Evolutionary conservation across 2,797 vertebrate species (phyloP).

Genomic region (Liasis olivaceus): DNA sequence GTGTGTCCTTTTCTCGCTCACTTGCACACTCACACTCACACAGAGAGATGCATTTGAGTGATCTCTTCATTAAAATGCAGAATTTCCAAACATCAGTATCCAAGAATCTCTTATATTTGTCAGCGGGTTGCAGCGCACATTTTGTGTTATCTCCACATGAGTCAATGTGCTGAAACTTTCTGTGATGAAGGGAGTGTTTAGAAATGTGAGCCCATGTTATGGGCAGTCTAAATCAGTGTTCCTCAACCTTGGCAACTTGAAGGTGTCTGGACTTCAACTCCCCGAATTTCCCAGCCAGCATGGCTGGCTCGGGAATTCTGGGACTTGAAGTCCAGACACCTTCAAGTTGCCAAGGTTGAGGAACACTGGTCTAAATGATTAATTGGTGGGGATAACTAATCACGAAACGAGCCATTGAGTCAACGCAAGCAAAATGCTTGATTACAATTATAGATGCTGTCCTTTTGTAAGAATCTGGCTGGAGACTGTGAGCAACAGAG

Average conservation of each 20-base stretch:
- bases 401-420: neutral
- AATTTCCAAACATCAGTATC: slow-evolving; percentile 29
- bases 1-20: neutral
- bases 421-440: neutral
- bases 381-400: too few relatives aligned
- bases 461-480: too few relatives aligned
- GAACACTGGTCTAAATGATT: too few relatives aligned
- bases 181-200: neutral
- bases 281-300: too few relatives aligned
- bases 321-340: too few relatives aligned
- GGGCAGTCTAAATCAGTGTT: neutral
- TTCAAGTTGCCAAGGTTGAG: too few relatives aligned
- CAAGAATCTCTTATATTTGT: slow-evolving; percentile 22
- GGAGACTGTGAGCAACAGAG: too few relatives aligned
- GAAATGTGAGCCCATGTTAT: neutral
- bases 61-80: slow-evolving; percentile 16
- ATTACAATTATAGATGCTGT: neutral
- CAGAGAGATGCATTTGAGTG: slow-evolving; percentile 6
- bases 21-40: neutral
- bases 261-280: too few relatives aligned
- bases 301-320: too few relatives aligned
- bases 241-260: too few relatives aligned
- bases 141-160: neutral
- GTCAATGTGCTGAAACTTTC: neutral
- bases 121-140: neutral